Conservation (phyloP, 2,113 vertebrate genomes). For the Nesogale talazaci region DNA sequence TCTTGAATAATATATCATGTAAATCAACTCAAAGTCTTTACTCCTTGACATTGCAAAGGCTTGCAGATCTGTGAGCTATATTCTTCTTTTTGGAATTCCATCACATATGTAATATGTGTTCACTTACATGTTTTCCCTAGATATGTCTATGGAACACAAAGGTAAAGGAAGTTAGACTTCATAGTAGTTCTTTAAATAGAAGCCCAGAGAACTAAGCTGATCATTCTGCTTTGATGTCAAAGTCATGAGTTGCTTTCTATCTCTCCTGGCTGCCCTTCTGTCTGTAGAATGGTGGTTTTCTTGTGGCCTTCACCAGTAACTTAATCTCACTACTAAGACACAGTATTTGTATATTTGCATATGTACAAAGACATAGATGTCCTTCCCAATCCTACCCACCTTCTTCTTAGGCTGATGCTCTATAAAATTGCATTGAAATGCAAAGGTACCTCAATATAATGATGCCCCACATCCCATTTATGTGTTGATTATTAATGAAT, state of each 20-base stretch:
- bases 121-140: background rate
- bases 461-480: constrained; percentile 76
- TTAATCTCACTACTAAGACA: constrained; percentile 40
- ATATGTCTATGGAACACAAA: constrained; percentile 36
- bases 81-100: constrained; percentile 38
- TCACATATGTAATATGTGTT: background rate
- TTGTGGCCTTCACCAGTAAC: constrained; percentile 12
- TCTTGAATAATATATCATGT: background rate
- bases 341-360: constrained; percentile 60
- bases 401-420: constrained; percentile 65
- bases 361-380: constrained; percentile 54
- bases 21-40: background rate
- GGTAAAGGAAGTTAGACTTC: constrained; percentile 5
- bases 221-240: background rate
- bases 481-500: constrained; percentile 84
- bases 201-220: constrained; percentile 31
- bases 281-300: background rate
- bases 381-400: constrained; percentile 66
- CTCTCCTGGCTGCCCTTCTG: background rate
- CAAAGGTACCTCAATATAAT: constrained; percentile 73
- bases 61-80: background rate
- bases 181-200: constrained; percentile 16
- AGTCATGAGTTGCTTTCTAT: background rate
- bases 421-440: constrained; percentile 70
- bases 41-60: background rate